phyloP scores from a whole-genome alignment of 2,113 vertebrate genomes.

The Phasianus colchicus region DNA sequence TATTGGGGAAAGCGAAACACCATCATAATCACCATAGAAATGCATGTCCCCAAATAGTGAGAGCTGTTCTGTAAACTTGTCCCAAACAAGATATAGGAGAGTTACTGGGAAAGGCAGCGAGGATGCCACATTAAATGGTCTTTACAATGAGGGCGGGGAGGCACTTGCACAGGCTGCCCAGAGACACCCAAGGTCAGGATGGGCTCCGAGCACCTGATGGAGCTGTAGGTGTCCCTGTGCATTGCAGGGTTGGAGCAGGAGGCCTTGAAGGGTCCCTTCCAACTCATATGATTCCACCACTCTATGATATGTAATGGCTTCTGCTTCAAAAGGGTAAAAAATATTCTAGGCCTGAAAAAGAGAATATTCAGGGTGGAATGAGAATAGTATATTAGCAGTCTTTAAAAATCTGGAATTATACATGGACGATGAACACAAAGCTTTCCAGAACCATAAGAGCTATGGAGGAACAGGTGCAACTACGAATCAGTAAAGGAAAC shows the following conservation, averaged over 20 bases:
- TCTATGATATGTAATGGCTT: background rate
- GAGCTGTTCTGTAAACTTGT: background rate
- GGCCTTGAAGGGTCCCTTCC: too few species aligned
- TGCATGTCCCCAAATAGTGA: accelerated
- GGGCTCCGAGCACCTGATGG: too few species aligned
- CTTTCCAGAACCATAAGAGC: background rate
- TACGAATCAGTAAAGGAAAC: background rate
- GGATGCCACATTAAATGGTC: background rate
- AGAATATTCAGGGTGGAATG: background rate
- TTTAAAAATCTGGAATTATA: background rate
- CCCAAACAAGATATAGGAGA: background rate
- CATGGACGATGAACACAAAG: background rate
- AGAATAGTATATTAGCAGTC: background rate
- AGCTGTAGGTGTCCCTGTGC: too few species aligned
- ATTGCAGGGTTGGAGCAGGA: too few species aligned
- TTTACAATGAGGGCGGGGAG: too few species aligned
- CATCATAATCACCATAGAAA: background rate
- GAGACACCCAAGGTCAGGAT: too few species aligned
- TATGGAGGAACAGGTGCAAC: background rate
- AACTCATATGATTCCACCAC: too few species aligned
- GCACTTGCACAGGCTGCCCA: too few species aligned
- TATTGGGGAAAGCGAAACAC: background rate
- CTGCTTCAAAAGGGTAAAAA: background rate
- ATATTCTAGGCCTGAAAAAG: background rate
- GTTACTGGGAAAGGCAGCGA: background rate